phyloP scores from a whole-genome alignment of 1,140 invertebrate genomes.

The Heliconius eleuchia region DNA sequence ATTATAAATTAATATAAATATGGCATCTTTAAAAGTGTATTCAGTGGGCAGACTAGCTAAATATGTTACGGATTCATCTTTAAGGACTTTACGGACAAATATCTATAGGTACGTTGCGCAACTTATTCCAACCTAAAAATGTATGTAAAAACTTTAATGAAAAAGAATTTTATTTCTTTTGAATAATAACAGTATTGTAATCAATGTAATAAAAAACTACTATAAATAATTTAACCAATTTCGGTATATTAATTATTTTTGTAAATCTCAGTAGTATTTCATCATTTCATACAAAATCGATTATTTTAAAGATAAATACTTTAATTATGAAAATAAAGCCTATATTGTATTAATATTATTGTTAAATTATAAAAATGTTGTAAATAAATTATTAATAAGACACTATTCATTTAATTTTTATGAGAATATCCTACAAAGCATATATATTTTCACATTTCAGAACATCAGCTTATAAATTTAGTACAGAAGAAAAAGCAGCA shows the following conservation, averaged over 20 bases:
- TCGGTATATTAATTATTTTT: neutral
- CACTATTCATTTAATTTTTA: too few relatives aligned
- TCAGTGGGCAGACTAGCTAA: slow-evolving; percentile 64
- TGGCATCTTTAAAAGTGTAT: slow-evolving; percentile 73
- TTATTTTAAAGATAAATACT: neutral
- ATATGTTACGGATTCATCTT: slow-evolving; percentile 61
- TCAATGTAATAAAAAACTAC: neutral
- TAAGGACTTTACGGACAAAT: slow-evolving; percentile 55
- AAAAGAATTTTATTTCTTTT: neutral
- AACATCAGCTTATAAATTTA: slow-evolving; percentile 52
- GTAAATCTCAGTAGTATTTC: neutral
- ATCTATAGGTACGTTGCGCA: slow-evolving; percentile 76
- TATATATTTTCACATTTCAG: slow-evolving; percentile 34
- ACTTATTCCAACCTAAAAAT: slow-evolving; percentile 57
- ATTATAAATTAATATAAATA: slow-evolving; percentile 44
- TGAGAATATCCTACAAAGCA: neutral
- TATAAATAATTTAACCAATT: neutral
- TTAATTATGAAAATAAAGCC: too few relatives aligned
- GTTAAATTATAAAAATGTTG: too few relatives aligned
- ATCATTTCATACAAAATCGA: neutral
- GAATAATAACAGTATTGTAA: neutral
- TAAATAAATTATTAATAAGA: too few relatives aligned
- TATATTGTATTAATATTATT: too few relatives aligned
- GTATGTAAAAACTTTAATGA: slow-evolving; percentile 10
- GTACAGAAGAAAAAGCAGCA: slow-evolving; percentile 63